A percentile compares a stretch with the other conserved stretches of the same genome.
phyloP scores from a whole-genome alignment of 1,140 invertebrate species.

The Zaprionus taronus region DNA sequence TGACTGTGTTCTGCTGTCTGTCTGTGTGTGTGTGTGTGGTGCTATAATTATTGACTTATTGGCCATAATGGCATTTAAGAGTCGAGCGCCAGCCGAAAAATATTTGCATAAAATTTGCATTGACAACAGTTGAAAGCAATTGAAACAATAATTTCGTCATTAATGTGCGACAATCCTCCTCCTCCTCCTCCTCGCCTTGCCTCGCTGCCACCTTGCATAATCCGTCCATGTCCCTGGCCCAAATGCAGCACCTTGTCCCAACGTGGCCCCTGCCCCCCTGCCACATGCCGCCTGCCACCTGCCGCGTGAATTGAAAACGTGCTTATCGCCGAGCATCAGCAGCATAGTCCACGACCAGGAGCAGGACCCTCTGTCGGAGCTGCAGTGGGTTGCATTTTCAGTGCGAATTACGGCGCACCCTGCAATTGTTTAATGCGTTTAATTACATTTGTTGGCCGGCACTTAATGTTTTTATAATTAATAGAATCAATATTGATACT shows the following conservation, averaged over 20 bases:
- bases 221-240: background rate
- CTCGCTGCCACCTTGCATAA: conserved; percentile 16
- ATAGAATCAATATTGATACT: conserved; percentile 84
- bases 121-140: conserved; percentile 83
- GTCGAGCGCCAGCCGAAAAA: conserved; percentile 50
- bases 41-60: conserved; percentile 81
- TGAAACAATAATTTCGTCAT: conserved; percentile 84
- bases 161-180: conserved; percentile 73
- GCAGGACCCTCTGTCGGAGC: background rate
- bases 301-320: conserved; percentile 75
- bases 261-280: background rate
- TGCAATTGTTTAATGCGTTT: conserved; percentile 82
- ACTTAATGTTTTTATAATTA: conserved; percentile 84
- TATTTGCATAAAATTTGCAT: conserved; percentile 83
- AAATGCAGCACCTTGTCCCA: conserved; percentile 4
- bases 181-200: too few relatives aligned
- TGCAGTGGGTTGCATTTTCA: conserved; percentile 49
- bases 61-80: conserved; percentile 77
- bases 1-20: background rate
- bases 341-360: conserved; percentile 19
- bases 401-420: conserved; percentile 52
- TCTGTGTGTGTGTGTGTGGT: background rate
- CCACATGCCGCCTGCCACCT: conserved; percentile 26
- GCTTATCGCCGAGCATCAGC: conserved; percentile 77
- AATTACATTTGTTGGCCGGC: conserved; percentile 80